phyloP scores from a whole-genome alignment of 2,888 invertebrate genomes.

The Drosophila vallismaia region DNA sequence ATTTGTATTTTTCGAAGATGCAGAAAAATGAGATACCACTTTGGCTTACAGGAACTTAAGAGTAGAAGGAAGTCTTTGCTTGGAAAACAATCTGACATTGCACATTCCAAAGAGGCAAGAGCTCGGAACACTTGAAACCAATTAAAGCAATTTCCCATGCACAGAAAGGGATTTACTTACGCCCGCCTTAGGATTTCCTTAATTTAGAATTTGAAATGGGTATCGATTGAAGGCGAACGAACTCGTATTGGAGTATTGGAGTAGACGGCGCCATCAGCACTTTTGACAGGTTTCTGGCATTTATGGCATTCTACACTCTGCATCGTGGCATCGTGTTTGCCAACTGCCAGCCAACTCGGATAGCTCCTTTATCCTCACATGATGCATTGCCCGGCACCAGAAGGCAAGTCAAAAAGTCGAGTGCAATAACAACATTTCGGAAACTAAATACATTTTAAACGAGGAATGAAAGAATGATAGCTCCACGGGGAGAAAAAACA shows the following conservation, averaged over 20 bases:
- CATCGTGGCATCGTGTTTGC: constrained; percentile 23
- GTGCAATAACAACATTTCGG: constrained; percentile 53
- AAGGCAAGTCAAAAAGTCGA: constrained; percentile 5
- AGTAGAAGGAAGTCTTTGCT: neutral
- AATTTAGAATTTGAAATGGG: constrained; percentile 9
- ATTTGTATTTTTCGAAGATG: constrained; percentile 32
- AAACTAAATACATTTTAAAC: constrained; percentile 55
- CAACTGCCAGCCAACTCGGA: neutral
- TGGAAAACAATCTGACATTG: constrained; percentile 14
- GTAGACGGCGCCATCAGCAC: constrained; percentile 36
- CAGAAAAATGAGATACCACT: constrained; percentile 16
- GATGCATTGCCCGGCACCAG: constrained; percentile 3
- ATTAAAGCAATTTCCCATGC: constrained; percentile 17
- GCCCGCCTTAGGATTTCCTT: neutral
- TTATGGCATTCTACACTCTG: constrained; percentile 39
- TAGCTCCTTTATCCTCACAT: neutral
- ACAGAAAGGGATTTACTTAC: neutral
- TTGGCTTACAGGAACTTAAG: neutral
- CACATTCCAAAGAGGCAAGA: constrained; percentile 5
- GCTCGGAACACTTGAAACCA: constrained; percentile 25
- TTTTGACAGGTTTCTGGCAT: constrained; percentile 49
- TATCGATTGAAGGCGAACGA: neutral
- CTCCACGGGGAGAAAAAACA: neutral
- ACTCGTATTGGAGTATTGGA: neutral
- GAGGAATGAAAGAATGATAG: constrained; percentile 14